phyloP scores from a whole-genome alignment of 2,888 invertebrate genomes.

The Eristalinus aeneus region DNA sequence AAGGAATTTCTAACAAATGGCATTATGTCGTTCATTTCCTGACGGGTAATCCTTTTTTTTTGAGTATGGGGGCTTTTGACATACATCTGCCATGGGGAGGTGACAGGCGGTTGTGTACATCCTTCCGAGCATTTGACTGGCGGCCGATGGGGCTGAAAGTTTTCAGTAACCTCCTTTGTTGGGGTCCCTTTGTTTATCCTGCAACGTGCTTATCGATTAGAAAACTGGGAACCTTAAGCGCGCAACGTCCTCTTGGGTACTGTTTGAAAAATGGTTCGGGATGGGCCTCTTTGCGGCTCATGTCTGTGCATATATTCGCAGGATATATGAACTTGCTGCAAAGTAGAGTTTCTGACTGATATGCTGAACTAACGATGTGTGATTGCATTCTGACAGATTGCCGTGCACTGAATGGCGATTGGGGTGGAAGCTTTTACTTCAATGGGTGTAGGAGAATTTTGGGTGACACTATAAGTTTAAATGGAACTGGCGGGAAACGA shows the following conservation, averaged over 20 bases:
- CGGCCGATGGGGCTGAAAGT: not conserved
- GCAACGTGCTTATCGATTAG: conserved; percentile 36
- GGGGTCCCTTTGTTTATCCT: conserved; percentile 14
- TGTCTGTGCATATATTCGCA: not conserved
- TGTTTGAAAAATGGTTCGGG: conserved; percentile 26
- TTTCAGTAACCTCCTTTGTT: not conserved
- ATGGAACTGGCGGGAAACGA: no score
- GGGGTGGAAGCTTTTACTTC: no score
- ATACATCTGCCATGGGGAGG: conserved; percentile 24
- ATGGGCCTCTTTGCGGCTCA: not conserved
- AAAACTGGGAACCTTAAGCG: conserved; percentile 28
- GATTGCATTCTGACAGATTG: no score
- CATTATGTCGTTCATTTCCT: conserved; percentile 51
- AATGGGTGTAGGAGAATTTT: no score
- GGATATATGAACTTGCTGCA: not conserved
- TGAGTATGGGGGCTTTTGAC: conserved; percentile 38
- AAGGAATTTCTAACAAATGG: conserved; percentile 55
- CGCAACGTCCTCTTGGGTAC: not conserved
- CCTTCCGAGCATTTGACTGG: not conserved
- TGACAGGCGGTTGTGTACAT: not conserved
- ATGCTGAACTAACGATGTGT: no score
- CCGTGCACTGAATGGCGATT: no score
- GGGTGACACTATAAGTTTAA: no score
- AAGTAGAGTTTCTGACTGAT: no score
- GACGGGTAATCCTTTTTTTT: conserved; percentile 53